Evolutionary conservation across 2,113 vertebrate genomes (phyloP).

Genomic region (Neodon shergylaensis): DNA sequence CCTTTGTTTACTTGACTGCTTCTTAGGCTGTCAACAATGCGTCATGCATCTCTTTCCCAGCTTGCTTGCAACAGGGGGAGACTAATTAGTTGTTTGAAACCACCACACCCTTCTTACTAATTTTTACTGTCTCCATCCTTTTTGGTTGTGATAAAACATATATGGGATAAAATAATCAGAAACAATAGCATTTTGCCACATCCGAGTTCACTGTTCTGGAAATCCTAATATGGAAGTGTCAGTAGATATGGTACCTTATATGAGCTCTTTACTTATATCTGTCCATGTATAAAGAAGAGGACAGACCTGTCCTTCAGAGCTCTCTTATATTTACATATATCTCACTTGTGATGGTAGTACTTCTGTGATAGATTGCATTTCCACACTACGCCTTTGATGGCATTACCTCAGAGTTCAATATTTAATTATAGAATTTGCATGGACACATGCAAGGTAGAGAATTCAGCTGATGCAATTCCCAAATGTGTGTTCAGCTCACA

Average conservation of each 20-base stretch:
- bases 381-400: accelerated
- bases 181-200: background rate
- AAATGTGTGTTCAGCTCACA: background rate
- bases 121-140: background rate
- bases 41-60: background rate
- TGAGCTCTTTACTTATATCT: background rate
- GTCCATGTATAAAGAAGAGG: too few relatives aligned
- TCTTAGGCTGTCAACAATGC: background rate
- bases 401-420: background rate
- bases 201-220: background rate
- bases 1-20: background rate
- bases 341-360: background rate
- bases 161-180: background rate
- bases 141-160: background rate
- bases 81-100: background rate
- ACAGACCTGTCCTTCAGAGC: too few relatives aligned
- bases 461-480: background rate
- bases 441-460: background rate
- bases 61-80: background rate
- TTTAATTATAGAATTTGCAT: background rate
- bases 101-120: background rate
- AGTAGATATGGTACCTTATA: too few relatives aligned
- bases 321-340: background rate
- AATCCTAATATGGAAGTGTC: background rate
- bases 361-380: background rate